Evolutionary conservation across 2,888 invertebrate genomes (phyloP), one percentile per base, ranked within the genome.

Genomic region (Nysson spinosus): DNA sequence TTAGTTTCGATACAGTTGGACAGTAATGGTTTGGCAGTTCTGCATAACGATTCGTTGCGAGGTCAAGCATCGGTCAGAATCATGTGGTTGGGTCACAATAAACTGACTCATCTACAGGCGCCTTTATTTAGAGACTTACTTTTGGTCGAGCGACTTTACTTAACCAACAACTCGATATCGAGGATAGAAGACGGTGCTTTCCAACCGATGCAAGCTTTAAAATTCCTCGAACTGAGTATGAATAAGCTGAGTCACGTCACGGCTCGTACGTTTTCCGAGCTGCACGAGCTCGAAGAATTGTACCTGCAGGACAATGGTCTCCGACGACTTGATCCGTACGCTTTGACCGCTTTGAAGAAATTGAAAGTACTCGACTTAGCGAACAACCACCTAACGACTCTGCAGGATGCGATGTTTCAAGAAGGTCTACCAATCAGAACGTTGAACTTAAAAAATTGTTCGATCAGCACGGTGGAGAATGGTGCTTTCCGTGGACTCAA

Each of bases 31-130:
- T 89, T 96, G 76, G 90, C 91, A 20, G 89, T 92, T 40, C 88
- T 96, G 62, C 94, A 95, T 86, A 93, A 94, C 80, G 93, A 93
- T 79, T 94, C 95, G 12, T 90, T 96, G 37, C 90, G 92, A 40
- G 93, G 94, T 24, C 95, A 96, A 86, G 91, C 92, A 1, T 94
- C 93, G 78, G 94, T 96, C 61, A 93, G 95, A 88, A 95, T 96
- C 80, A 93, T 96, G 92, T 96, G 96, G 94, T 89, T 96, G 61
- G 93, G 93, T 49, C 93, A 94, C 87, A 96, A 96, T 87, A 91
- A 93, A 80, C 88, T 96, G 54, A 91, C 91, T 46, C 89, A 92
- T 63, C 89, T 96, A 49, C 93, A 93, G 61, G 90, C 91, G 19
- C 91, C 92, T 3, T 88, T 96, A 54, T 96, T 96, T 84, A 91